Evolutionary conservation across 1,140 invertebrate genomes (phyloP), one percentile per base, ranked within the genome.

Genomic region (Drosophila subpulchrella): DNA sequence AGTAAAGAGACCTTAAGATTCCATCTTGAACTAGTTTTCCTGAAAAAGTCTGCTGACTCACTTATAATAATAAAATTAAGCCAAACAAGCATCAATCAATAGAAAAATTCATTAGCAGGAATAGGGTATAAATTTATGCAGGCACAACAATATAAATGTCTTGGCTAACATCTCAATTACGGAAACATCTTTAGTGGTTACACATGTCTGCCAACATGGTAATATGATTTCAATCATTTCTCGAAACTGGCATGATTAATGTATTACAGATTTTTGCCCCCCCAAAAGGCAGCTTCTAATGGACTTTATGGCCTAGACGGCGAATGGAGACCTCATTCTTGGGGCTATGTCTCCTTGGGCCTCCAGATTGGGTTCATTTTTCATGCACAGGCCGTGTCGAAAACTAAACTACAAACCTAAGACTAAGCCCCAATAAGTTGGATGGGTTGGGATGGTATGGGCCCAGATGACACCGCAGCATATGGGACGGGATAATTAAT

Each of bases 401-500:
- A 44, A 63, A 75, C 61, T 39, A 48, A 74, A 78, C 81, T 78
- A 82, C 68, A 75, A 79, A 75, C 77, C 75, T 68, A 58, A 66
- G 75, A 67, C 82, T 78, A 65, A 79, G 75, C 81, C 59, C 75
- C 76, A 66, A 77, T 88, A 85, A 75, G 61, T 82, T 78, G 58
- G 51, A 59, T 53, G 46, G 47, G 32, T 10, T 10, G 32, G 32
- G 8, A 8, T 34, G 32, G 32, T 6, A 6, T 32, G 6, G 2
- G 55, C 55, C 66, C 75, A 63, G 74, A 88, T 86, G 82, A 86
- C 79, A 82, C 81, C 77, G 75, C 71, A 88, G 81, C 82, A 86
- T 82, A 86, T 86, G 82, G 75, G 66, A 32, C 55, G 72, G 82
- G 58, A 82, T 88, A 86, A 88, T 86, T 86, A 86, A 86, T 86